Percentiles rank a stretch among this genome's conserved stretches.
These are phyloP conservation scores for Nixonia krombeini DNA, from an alignment of 1,140 invertebrate genomes.

Conservation along the genomic window DNA sequence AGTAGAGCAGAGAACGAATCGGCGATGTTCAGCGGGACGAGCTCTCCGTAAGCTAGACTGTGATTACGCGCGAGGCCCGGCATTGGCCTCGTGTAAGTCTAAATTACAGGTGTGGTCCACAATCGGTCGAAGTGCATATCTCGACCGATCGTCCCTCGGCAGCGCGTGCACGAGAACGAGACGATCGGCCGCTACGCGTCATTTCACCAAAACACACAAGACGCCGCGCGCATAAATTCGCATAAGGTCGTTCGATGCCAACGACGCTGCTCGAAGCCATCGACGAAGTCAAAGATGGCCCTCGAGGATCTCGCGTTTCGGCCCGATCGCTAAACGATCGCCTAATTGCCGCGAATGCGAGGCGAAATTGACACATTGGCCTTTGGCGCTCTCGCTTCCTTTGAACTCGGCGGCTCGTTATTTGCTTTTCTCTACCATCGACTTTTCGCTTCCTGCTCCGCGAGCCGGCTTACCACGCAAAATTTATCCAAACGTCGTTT, in stretches of 20 bases:
- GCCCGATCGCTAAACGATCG: background rate
- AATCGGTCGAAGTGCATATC: constrained; percentile 7
- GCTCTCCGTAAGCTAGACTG: constrained; percentile 1
- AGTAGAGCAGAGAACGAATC: background rate
- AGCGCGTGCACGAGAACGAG: background rate
- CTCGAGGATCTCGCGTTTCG: background rate
- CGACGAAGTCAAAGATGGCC: no score
- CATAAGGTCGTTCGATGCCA: background rate
- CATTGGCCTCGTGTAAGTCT: background rate
- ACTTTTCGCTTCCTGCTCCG: background rate
- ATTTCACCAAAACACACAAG: background rate
- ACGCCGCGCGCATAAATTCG: constrained; percentile 1
- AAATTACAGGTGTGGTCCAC: constrained; percentile 7
- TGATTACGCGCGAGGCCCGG: background rate
- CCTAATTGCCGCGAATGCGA: constrained; percentile 3
- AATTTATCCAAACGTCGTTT: background rate
- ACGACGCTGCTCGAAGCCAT: constrained; percentile 4
- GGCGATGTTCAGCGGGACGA: background rate
- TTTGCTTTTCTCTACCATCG: background rate
- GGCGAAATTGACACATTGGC: constrained; percentile 5
- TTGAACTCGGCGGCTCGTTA: background rate
- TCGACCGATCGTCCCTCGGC: background rate
- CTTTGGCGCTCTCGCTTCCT: background rate
- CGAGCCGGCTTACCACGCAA: background rate
- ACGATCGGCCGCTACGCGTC: background rate